Evolutionary conservation across 1,140 invertebrate genomes (phyloP).

Genomic region (Samia ricini): DNA sequence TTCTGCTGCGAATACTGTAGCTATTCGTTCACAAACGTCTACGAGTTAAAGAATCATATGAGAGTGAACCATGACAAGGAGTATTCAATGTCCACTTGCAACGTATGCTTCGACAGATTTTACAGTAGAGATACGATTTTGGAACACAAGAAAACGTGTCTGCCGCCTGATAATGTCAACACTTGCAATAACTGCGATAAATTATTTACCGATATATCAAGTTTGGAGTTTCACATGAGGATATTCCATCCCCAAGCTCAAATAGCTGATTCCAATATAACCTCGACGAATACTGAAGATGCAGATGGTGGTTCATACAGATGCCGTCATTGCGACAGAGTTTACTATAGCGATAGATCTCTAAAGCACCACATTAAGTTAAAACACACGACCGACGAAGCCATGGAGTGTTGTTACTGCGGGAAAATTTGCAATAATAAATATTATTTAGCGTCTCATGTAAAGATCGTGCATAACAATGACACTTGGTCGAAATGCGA

Average conservation of each 20-base stretch:
- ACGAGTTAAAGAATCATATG: slow-evolving; percentile 54
- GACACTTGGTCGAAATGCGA: slow-evolving; percentile 47
- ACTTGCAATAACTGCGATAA: slow-evolving; percentile 51
- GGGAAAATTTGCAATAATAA: slow-evolving; percentile 53
- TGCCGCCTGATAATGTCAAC: slow-evolving; percentile 47
- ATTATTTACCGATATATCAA: slow-evolving; percentile 55
- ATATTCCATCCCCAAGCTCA: slow-evolving; percentile 58
- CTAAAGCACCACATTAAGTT: slow-evolving; percentile 52
- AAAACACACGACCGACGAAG: slow-evolving; percentile 48
- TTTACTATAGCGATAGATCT: slow-evolving; percentile 55
- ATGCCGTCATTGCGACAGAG: slow-evolving; percentile 40
- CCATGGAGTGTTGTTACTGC: slow-evolving; percentile 41
- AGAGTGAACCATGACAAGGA: slow-evolving; percentile 39
- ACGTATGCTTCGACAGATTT: slow-evolving; percentile 63
- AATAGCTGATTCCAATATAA: slow-evolving; percentile 40
- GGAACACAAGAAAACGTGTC: slow-evolving; percentile 46
- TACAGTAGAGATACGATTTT: slow-evolving; percentile 43
- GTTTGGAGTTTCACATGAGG: slow-evolving; percentile 50
- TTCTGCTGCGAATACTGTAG: slow-evolving; percentile 49
- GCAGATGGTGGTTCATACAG: slow-evolving; percentile 28
- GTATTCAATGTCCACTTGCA: slow-evolving; percentile 45
- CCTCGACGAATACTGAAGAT: slow-evolving; percentile 35
- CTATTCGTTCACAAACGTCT: slow-evolving; percentile 30
- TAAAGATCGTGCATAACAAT: slow-evolving; percentile 48
- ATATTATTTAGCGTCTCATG: slow-evolving; percentile 52